Percentiles rank a stretch among this genome's conserved stretches.
These are phyloP conservation scores for Brotula barbata DNA, from an alignment of 2,797 vertebrate species.

Conservation along the genomic window DNA sequence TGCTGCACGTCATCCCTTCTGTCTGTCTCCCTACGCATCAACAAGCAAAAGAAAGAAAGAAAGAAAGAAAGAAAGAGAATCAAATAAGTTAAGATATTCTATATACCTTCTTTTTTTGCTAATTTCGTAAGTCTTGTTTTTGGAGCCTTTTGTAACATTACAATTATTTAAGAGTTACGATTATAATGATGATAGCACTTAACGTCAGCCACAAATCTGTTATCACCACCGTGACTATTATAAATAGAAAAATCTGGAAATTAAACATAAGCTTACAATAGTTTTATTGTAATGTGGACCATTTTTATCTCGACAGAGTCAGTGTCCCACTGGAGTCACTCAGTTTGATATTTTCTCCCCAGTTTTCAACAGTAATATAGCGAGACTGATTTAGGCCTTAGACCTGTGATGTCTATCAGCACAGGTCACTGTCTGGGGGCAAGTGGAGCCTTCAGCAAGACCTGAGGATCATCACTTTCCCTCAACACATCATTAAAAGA, in stretches of 20 bases:
- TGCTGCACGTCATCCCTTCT: too few relatives aligned
- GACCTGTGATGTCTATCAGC: conserved; percentile 67
- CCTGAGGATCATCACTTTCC: conserved; percentile 55
- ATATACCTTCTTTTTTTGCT: too few relatives aligned
- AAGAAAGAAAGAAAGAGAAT: too few relatives aligned
- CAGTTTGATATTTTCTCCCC: conserved; percentile 26
- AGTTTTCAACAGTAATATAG: conserved; percentile 31
- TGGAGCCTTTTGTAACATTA: too few relatives aligned
- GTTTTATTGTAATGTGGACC: not conserved
- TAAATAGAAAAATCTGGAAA: conserved; percentile 1
- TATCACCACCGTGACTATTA: not conserved
- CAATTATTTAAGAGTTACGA: too few relatives aligned
- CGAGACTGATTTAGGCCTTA: conserved; percentile 29
- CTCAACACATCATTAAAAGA: conserved; percentile 60
- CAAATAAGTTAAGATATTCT: too few relatives aligned
- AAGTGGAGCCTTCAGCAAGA: conserved; percentile 68
- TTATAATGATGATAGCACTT: too few relatives aligned
- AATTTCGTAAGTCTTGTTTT: too few relatives aligned
- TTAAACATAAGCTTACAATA: not conserved
- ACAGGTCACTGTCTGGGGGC: conserved; percentile 62
- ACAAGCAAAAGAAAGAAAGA: too few relatives aligned
- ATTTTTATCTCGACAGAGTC: not conserved
- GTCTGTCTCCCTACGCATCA: too few relatives aligned
- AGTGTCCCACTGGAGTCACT: conserved; percentile 9
- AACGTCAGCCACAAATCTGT: not conserved